Evolutionary conservation across 2,113 vertebrate genomes (phyloP).

Genomic region (Orthonyx spaldingii): DNA sequence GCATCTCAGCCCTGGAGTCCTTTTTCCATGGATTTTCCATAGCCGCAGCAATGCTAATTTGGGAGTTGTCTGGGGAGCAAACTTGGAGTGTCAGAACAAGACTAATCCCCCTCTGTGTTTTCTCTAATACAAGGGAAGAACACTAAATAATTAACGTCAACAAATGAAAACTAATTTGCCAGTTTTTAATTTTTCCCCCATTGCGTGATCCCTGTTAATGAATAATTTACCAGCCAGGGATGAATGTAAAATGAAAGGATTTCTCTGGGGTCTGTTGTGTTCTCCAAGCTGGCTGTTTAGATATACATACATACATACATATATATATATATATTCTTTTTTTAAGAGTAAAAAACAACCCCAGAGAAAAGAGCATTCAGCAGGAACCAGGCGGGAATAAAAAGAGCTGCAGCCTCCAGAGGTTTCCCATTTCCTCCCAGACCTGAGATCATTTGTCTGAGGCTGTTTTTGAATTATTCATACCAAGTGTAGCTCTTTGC

Average conservation of each 20-base stretch:
- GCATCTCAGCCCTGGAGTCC: background rate
- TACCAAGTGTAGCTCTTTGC: constrained; percentile 42
- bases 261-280: constrained; percentile 42
- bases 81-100: background rate
- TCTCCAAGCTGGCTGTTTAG: constrained; percentile 13
- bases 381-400: constrained; percentile 70
- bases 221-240: constrained; percentile 73
- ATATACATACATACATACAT: too few species aligned
- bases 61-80: background rate
- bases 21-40: background rate
- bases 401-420: constrained; percentile 67
- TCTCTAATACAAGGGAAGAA: constrained; percentile 39
- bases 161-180: constrained; percentile 75
- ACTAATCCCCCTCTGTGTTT: background rate
- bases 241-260: constrained; percentile 47
- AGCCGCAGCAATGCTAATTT: background rate
- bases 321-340: background rate
- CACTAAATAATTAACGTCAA: constrained; percentile 70
- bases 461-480: constrained; percentile 83
- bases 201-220: constrained; percentile 50
- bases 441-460: constrained; percentile 74
- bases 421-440: constrained; percentile 68
- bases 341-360: constrained; percentile 51
- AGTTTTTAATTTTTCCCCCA: constrained; percentile 60
- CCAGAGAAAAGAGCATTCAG: constrained; percentile 67